A percentile compares a stretch with the other conserved stretches of the same genome.
These are phyloP conservation scores for Acanthurus lineatus DNA, from an alignment of 2,797 vertebrate genomes.

Conservation along the genomic window DNA sequence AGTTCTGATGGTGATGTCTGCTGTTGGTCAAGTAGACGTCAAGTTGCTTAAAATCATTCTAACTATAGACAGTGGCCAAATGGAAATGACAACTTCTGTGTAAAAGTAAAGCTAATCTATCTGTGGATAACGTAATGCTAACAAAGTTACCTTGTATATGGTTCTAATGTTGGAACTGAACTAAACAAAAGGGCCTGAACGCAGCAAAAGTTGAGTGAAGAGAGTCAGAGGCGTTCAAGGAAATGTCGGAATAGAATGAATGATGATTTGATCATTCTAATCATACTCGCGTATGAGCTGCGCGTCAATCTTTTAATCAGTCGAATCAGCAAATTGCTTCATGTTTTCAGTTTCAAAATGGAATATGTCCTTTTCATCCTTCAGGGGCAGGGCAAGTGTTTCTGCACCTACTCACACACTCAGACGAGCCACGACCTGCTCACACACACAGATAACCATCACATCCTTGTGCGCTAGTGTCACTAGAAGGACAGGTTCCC, in stretches of 20 bases:
- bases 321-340: not conserved
- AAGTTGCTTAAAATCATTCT: not conserved
- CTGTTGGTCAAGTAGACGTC: not conserved
- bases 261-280: not conserved
- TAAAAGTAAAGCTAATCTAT: slow-evolving; percentile 5
- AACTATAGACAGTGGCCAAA: not conserved
- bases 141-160: not conserved
- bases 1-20: not conserved
- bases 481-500: slow-evolving; percentile 47
- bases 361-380: slow-evolving; percentile 43
- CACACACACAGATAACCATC: slow-evolving; percentile 51
- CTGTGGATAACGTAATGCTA: not conserved
- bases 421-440: slow-evolving; percentile 62
- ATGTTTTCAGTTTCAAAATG: slow-evolving; percentile 22
- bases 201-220: not conserved
- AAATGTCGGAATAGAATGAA: not conserved
- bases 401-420: slow-evolving; percentile 25
- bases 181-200: not conserved
- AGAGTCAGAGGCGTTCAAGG: not conserved
- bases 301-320: not conserved
- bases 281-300: no score
- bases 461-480: slow-evolving; percentile 20
- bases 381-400: slow-evolving; percentile 23
- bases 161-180: not conserved
- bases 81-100: not conserved